Evolutionary conservation across 1,140 invertebrate species (phyloP), one percentile per base, ranked within the genome.

Genomic region (Oppia nitens): DNA sequence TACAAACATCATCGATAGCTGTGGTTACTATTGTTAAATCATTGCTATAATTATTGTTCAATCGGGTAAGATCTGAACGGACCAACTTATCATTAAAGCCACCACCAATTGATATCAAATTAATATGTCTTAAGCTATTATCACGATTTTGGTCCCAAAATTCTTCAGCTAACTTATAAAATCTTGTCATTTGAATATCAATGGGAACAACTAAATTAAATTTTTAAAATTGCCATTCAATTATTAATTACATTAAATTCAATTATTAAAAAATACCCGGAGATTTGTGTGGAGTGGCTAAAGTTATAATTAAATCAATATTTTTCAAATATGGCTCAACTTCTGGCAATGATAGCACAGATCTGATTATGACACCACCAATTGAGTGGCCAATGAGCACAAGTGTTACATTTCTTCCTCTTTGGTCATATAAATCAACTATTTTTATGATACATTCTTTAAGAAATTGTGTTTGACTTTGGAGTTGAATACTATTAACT

Each of bases 401-500:
- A 0, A 62, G 20, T 24, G 27, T 12, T 11, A 47, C 40, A 52
- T 55, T 62, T 47, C 45, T 21, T 26, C 27, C 24, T 24, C 21
- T 20, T 51, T 50, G 40, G 21, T 48, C 25, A 47, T 62, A 62
- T 11, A 62, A 40, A 21, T 50, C 29, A 20, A 29, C 2, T 40
- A 62, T 56, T 49, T 26, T 52, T 12, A 27, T 40, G 12, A 62
- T 54, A 1, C 55, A 20, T 50, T 59, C 48, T 4, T 62, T 47
- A 25, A 63, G 23, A 54, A 52, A 64, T 50, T 47, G 68, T 29
- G 82, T 83, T 75, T 94, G 85, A 45, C 81, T 78, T 58, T 79
- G 70, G 14, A 94, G 71, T 45, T 85, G 76, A 61, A 83, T 83
- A 57, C 85, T 85, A 75, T 82, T 85, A 2, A 89, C 62, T 2